Conservation (phyloP, 1,140 invertebrate species). For the Mactra quadrangularis region DNA sequence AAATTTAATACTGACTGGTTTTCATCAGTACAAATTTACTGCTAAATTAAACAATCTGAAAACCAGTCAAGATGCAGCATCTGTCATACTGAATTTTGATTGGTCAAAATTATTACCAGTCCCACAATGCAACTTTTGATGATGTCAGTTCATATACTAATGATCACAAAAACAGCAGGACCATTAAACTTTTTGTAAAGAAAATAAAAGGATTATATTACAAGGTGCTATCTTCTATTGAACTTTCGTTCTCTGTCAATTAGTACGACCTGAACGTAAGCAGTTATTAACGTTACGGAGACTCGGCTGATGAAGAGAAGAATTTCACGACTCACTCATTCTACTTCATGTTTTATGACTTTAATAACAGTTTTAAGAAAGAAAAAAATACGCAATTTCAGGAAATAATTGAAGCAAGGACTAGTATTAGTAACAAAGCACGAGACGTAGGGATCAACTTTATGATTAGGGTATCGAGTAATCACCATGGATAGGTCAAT, state of each 20-base stretch:
- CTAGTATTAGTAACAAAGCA: constrained; percentile 22
- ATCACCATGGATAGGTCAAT: constrained; percentile 45
- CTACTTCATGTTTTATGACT: constrained; percentile 39
- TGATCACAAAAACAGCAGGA: constrained; percentile 56
- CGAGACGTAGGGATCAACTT: not conserved
- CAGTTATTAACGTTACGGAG: constrained; percentile 44
- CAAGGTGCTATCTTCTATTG: constrained; percentile 45
- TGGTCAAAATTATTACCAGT: constrained; percentile 47
- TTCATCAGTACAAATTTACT: constrained; percentile 56
- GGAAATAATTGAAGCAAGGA: constrained; percentile 50
- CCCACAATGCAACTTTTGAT: constrained; percentile 57
- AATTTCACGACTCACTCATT: constrained; percentile 55
- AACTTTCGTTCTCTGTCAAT: constrained; percentile 43
- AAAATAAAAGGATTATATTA: constrained; percentile 58
- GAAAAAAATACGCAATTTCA: constrained; percentile 57
- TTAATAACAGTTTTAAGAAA: constrained; percentile 54
- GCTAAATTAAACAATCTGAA: constrained; percentile 62
- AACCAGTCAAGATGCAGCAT: constrained; percentile 56
- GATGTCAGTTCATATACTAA: constrained; percentile 40
- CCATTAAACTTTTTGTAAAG: constrained; percentile 54
- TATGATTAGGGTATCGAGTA: constrained; percentile 37
- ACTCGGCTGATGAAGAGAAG: constrained; percentile 8
- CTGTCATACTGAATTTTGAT: constrained; percentile 54
- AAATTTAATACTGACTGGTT: not conserved
- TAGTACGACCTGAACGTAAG: constrained; percentile 50